A percentile compares a stretch with the other conserved stretches of the same genome.
phyloP scores from a whole-genome alignment of 2,113 vertebrate genomes.

The Rhizomys pruinosus region DNA sequence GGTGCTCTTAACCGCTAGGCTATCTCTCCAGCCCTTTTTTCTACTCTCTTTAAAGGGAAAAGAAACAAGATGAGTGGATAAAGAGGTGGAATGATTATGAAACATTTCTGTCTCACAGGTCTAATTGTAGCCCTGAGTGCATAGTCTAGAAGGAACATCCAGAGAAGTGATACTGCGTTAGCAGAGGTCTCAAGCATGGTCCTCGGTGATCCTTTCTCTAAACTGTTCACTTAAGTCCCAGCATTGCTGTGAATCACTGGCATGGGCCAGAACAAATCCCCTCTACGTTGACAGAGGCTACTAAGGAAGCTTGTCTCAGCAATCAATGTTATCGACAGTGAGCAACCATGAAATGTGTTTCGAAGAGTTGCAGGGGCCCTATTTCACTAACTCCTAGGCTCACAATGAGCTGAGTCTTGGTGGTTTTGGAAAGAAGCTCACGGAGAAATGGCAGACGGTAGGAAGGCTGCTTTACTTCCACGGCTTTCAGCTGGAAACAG shows the following conservation, averaged over 20 bases:
- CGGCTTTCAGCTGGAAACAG: slow-evolving; percentile 48
- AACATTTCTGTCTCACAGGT: background rate
- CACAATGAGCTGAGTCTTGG: background rate
- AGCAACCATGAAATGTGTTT: slow-evolving; percentile 22
- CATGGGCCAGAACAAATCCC: background rate
- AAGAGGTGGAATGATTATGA: background rate
- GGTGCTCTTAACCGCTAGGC: no score
- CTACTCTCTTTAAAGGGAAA: background rate
- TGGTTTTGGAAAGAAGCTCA: background rate
- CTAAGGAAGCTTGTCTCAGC: background rate
- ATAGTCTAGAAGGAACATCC: background rate
- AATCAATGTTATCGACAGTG: slow-evolving; percentile 9
- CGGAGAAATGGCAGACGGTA: slow-evolving; percentile 6
- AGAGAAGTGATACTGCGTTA: background rate
- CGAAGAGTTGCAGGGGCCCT: background rate
- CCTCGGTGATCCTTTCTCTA: background rate
- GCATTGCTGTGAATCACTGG: background rate
- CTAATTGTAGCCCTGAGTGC: background rate
- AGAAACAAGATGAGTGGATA: slow-evolving; percentile 35
- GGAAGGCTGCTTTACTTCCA: background rate
- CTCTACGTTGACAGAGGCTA: background rate
- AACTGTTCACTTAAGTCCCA: background rate
- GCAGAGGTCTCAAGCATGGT: background rate
- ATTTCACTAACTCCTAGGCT: background rate
- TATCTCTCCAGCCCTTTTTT: background rate